Percentiles rank a stretch among this genome's conserved stretches.
phyloP scores from a whole-genome alignment of 2,888 invertebrate species.

The Pecten maximus region DNA sequence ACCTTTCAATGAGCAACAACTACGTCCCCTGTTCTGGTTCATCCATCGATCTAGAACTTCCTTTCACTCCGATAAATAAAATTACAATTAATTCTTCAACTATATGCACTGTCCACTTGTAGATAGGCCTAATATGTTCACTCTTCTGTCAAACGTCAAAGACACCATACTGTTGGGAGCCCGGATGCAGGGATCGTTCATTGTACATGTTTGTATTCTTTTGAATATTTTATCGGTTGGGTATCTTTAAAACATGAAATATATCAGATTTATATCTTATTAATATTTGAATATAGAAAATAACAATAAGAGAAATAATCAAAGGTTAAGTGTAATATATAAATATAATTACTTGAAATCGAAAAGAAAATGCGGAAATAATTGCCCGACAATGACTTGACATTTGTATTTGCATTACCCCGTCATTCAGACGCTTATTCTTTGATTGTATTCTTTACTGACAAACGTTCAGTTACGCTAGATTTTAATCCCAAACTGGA shows the following conservation, averaged over 20 bases:
- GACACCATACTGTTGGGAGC: constrained; percentile 3
- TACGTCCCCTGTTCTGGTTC: background rate
- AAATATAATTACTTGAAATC: background rate
- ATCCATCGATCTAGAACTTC: constrained; percentile 7
- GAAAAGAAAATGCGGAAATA: background rate
- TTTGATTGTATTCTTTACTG: background rate
- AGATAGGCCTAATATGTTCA: constrained; percentile 7
- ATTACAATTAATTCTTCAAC: background rate
- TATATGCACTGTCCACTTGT: background rate
- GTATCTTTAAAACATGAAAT: background rate
- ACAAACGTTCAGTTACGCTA: background rate
- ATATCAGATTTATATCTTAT: background rate
- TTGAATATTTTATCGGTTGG: background rate
- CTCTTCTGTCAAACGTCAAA: constrained; percentile 30
- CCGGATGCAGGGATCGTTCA: constrained; percentile 21
- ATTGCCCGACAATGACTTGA: background rate
- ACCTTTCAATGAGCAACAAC: background rate
- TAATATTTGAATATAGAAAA: background rate
- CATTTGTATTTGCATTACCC: background rate
- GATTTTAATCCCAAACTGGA: background rate
- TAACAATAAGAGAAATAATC: background rate
- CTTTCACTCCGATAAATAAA: background rate
- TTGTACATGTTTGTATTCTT: background rate
- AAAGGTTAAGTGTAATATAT: background rate
- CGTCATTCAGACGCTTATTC: background rate